Evolutionary conservation across 2,797 vertebrate genomes (phyloP).

Genomic region (Coregonus sp.): DNA sequence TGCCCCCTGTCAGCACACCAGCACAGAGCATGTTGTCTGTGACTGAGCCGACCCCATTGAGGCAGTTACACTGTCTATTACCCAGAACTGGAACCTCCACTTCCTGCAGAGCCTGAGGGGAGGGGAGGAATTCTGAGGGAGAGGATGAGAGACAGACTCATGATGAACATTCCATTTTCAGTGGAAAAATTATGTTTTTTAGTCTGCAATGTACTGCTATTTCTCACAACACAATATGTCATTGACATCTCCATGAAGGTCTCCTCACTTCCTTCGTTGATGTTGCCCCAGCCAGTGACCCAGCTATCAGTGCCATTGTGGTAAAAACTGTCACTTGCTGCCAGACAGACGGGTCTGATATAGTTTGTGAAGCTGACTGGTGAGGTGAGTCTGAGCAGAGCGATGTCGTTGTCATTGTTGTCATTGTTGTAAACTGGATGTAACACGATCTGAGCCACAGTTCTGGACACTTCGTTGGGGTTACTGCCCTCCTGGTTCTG

Average conservation of each 20-base stretch:
- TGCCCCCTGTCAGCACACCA: slow-evolving; percentile 33
- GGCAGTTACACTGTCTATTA: slow-evolving; percentile 12
- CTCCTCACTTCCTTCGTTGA: slow-evolving; percentile 52
- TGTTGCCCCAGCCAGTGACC: slow-evolving; percentile 65
- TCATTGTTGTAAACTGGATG: slow-evolving; percentile 48
- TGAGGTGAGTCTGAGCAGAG: slow-evolving; percentile 61
- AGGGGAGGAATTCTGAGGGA: slow-evolving; percentile 22
- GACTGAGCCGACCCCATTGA: not conserved
- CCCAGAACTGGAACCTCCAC: slow-evolving; percentile 61
- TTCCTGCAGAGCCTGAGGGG: slow-evolving; percentile 61
- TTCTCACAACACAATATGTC: not conserved
- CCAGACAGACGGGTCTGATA: slow-evolving; percentile 79
- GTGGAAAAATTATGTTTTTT: not conserved
- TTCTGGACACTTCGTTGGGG: slow-evolving; percentile 43
- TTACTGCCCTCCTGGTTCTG: slow-evolving; percentile 42
- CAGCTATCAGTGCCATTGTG: slow-evolving; percentile 58
- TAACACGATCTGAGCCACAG: slow-evolving; percentile 32
- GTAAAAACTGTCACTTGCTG: slow-evolving; percentile 62
- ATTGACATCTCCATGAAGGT: not conserved
- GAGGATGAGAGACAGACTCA: not conserved
- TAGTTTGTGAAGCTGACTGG: slow-evolving; percentile 67
- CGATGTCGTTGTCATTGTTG: slow-evolving; percentile 57
- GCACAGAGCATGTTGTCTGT: slow-evolving; percentile 73
- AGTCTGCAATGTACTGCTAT: not conserved
- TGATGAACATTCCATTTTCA: not conserved